Base-by-base conservation (phyloP, 1,140 invertebrate genomes). In the Lethrus apterus region DNA sequence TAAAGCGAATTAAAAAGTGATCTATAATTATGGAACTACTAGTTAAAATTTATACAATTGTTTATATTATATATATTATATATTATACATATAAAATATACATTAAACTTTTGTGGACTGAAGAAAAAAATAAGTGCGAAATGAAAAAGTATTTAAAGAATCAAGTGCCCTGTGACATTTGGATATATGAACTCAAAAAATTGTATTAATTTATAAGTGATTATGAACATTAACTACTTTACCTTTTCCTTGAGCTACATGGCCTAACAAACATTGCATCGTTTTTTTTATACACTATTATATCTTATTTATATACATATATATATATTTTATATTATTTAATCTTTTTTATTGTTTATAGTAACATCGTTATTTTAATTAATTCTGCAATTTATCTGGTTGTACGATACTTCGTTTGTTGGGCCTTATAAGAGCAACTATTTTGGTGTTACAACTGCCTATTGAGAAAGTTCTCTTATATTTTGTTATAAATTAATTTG, bases 31-130 rank as follows among this genome's bases (percentile, higher is more conserved):
- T 21, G 43, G 41, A 36, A 52, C 46, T 46, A 34, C 43, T 58
- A 54, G 44, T 46, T 41, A 47, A 51, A 56, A 54, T 58, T 58
- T 58, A 54, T 56, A 56, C 51, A 53, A 50, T 57, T 58, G 54
- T 58, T 56, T 58, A 58, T 58, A 56, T 56, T 56, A 58, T 58
- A 59, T 44, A 46, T 42, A 42, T 55, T 44, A 53, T 49, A 54
- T 52, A 36, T 52, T 50, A 56, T 54, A 51, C 48, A 50, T 50
- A 21, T 24, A 50, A 44, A 46, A 42, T 42, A 42, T 42, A 42
- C 40, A 42, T 26, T 42, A 42, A 42, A 42, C 21, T 18, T 42
- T 26, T 26, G 23, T 5, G 24, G 29, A 42, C 14, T 18, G 19
- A 42, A 29, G 23, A 42, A 42, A 42, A 42, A 14, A 29, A 26